Percentiles rank a stretch among this genome's conserved stretches.
Evolutionary conservation across 2,888 invertebrate genomes (phyloP).

Genomic region (Melanophora roralis): DNA sequence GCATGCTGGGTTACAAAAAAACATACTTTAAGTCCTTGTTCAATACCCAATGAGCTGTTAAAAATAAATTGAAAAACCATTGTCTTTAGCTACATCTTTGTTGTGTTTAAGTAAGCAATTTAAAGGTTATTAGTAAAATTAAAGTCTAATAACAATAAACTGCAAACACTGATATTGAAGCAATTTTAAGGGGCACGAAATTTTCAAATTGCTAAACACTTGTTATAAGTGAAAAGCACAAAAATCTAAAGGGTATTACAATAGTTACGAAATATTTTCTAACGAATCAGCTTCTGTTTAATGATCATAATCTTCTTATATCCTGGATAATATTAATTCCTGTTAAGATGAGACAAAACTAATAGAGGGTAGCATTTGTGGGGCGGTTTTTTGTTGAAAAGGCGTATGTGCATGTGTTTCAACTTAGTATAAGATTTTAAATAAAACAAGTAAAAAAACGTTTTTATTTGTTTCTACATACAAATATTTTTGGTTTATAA

Average conservation of each 20-base stretch:
- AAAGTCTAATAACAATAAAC: conserved; percentile 35
- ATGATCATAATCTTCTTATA: conserved; percentile 22
- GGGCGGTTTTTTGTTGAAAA: too few species aligned
- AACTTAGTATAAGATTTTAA: too few species aligned
- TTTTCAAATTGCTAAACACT: background rate
- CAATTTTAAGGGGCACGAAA: background rate
- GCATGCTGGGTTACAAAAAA: background rate
- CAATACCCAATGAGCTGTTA: background rate
- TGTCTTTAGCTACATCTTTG: conserved; percentile 13
- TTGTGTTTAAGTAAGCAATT: conserved; percentile 1
- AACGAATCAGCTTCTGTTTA: conserved; percentile 26
- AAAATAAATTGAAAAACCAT: conserved; percentile 44
- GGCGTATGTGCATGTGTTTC: too few species aligned
- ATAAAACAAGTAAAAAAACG: too few species aligned
- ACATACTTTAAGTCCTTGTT: background rate
- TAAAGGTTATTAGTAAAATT: conserved; percentile 50
- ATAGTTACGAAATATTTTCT: conserved; percentile 1
- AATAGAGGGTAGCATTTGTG: conserved; percentile 2
- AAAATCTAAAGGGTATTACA: background rate
- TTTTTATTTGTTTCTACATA: too few species aligned
- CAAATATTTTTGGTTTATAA: conserved; percentile 42
- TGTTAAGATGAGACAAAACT: background rate
- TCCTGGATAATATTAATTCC: conserved; percentile 12
- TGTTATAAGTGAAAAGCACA: too few species aligned
- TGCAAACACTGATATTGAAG: background rate